Evolutionary conservation across 2,797 vertebrate genomes (phyloP), one percentile per base, ranked within the genome.

Genomic region (Fundulus diaphanus): DNA sequence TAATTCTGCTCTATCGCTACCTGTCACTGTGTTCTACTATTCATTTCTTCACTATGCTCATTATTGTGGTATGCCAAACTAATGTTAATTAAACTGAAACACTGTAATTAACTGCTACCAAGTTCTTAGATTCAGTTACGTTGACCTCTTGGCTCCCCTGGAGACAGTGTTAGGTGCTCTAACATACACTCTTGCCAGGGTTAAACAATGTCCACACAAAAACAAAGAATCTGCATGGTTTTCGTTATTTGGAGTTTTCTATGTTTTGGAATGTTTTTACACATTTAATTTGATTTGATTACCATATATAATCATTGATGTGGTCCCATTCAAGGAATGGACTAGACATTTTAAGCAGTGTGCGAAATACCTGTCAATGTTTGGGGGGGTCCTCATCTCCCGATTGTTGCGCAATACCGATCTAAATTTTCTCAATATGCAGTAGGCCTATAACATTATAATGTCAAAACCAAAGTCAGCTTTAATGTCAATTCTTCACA

Each of bases 41-140:
- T 78, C 77, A 49, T 90, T 92, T 80, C 85, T 87, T 83, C 78
- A 70, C 83, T 71, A 78, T 79, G 83, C 90, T 93, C 89, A 87
- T 89, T 91, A 92, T 79, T 70, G 85, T 16, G 86, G 80, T 73
- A 89, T 84, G 83, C 83, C 83, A 37, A 73, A 42, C 77, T 84
- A 78, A 85, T 85, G 76, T 81, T 92, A 92, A 92, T 92, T 91
- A 90, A 91, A 89, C 77, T 82, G 85, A 78, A 83, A 80, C 12
- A 49, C 68, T 74, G 82, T 77, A 87, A 89, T 93, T 91, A 88
- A 86, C 82, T 90, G 88, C 86, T 82, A 75, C 81, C 77, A 57
- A 75, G 46, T 73, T 56, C 68, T 68, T 84, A 29, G 85, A 77
- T 84, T 86, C 71, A 79, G 79, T 80, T 69, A 76, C 73, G 65